phyloP scores from a whole-genome alignment of 53 echinoderm and acorn worm species.

The Holothuria leucospilota region DNA sequence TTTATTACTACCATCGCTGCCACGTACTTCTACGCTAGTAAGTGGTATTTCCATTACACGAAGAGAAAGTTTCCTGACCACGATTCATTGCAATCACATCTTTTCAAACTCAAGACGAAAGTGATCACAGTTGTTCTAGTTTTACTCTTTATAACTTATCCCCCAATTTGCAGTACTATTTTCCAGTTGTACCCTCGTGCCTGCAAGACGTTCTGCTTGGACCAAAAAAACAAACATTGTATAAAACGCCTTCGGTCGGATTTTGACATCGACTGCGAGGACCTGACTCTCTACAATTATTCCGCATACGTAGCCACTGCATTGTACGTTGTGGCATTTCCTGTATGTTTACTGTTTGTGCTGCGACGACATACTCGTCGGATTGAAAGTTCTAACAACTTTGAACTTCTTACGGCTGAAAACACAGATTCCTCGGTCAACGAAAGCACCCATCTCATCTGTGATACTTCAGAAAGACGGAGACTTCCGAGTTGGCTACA shows the following conservation, averaged over 20 bases:
- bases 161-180: slow-evolving; percentile 13
- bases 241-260: slow-evolving; percentile 31
- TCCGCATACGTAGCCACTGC: slow-evolving; percentile 13
- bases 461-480: no score
- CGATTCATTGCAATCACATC: no score
- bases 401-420: no score
- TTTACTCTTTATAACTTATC: slow-evolving; percentile 23
- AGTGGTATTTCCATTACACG: not conserved
- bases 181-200: slow-evolving; percentile 4
- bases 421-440: no score
- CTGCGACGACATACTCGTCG: not conserved
- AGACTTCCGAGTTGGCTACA: no score
- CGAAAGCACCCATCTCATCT: no score
- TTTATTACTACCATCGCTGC: not conserved
- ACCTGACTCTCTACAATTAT: not conserved
- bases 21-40: not conserved
- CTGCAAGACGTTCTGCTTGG: not conserved
- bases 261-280: slow-evolving; percentile 2
- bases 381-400: not conserved
- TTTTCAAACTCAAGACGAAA: not conserved
- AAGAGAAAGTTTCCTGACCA: not conserved
- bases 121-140: not conserved
- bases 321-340: slow-evolving; percentile 2
- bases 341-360: not conserved
- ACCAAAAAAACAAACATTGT: not conserved